A percentile compares a stretch with the other conserved stretches of the same genome.
Conservation (phyloP, 2,797 vertebrate species). For the Cygnus olor region DNA sequence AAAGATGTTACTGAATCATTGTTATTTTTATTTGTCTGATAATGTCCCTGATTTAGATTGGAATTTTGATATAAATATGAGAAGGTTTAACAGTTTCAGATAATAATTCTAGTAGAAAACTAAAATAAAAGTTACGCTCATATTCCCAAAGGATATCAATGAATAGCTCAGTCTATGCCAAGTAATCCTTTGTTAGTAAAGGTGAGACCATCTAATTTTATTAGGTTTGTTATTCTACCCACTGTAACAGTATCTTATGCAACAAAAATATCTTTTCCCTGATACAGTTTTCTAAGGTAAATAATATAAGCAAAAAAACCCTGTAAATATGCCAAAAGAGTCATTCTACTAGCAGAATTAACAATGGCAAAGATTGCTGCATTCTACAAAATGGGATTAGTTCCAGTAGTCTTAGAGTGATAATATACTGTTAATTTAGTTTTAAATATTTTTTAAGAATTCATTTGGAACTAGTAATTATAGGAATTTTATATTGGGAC, state of each 20-base stretch:
- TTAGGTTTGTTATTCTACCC: neutral
- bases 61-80: neutral
- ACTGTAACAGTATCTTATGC: neutral
- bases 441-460: neutral
- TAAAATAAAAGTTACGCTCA: neutral
- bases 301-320: neutral
- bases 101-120: neutral
- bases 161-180: neutral
- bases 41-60: neutral
- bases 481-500: neutral
- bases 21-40: neutral
- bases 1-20: neutral
- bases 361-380: neutral
- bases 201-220: neutral
- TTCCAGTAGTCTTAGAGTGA: neutral
- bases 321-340: neutral
- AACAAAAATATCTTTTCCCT: neutral
- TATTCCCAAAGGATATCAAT: neutral
- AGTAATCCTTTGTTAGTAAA: neutral
- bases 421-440: neutral
- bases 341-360: neutral
- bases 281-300: neutral
- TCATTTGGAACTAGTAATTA: neutral
- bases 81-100: neutral
- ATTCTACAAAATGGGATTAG: neutral